Conservation (phyloP, 2,113 vertebrate species). For the Pteruthius melanotis region DNA sequence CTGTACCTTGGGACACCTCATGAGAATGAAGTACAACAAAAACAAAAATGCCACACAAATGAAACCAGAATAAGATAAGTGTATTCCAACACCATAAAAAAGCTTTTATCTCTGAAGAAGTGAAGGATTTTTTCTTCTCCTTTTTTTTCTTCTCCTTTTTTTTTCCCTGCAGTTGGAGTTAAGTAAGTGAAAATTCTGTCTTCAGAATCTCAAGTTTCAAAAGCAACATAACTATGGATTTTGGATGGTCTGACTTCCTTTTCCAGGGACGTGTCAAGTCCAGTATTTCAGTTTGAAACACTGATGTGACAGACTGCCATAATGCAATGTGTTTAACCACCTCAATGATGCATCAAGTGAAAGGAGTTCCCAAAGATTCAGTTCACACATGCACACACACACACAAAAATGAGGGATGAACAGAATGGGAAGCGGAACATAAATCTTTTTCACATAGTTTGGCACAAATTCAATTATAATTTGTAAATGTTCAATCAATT, state of each 20-base stretch:
- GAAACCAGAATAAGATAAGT: not conserved
- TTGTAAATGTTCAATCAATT: conserved; percentile 64
- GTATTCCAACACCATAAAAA: not conserved
- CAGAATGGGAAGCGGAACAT: conserved; percentile 40
- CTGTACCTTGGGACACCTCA: not conserved
- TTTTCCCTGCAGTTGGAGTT: fast-evolving
- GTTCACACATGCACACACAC: conserved; percentile 33
- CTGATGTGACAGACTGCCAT: conserved; percentile 61
- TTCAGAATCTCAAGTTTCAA: conserved; percentile 38
- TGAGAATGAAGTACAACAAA: not conserved
- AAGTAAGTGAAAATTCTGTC: conserved; percentile 6
- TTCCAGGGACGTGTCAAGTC: conserved; percentile 45
- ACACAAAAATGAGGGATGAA: not conserved
- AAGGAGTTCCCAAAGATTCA: conserved; percentile 55
- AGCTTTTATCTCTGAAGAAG: not conserved
- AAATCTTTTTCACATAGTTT: conserved; percentile 58
- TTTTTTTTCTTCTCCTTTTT: not conserved
- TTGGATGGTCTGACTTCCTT: not conserved
- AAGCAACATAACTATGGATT: conserved; percentile 23
- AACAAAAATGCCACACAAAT: not conserved
- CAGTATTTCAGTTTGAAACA: conserved; percentile 47
- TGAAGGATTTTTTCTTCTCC: not conserved
- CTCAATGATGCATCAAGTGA: conserved; percentile 37
- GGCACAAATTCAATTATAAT: conserved; percentile 61
- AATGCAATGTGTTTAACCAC: conserved; percentile 45